Evolutionary conservation across 2,797 vertebrate genomes (phyloP), one percentile per base, ranked within the genome.

Genomic region (Sebastes minor): DNA sequence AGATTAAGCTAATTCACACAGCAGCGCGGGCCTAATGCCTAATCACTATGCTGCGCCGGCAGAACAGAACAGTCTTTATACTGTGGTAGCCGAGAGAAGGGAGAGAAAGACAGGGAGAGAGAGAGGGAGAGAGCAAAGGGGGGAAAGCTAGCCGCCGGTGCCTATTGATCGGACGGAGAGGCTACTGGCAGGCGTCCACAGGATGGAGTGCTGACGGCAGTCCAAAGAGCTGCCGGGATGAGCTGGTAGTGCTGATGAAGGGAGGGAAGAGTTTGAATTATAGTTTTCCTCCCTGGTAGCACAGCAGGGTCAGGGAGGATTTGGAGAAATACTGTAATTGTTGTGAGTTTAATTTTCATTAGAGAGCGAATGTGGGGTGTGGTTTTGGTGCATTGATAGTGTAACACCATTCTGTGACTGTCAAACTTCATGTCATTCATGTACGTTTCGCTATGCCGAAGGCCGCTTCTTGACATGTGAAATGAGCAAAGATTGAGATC

Each of bases 1-100:
- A 91, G 94, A 94, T 95, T 94, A 93, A 88, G 90, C 92, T 94
- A 94, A 94, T 95, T 94, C 93, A 91, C 92, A 90, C 92, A 91
- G 90, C 90, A 86, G 90, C 88, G 46, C 86, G 59, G 89, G 91
- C 86, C 92, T 91, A 92, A 94, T 91, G 91, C 89, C 90, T 93
- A 94, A 94, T 95, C 94, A 92, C 91, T 90, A 78, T 90, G 92
- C 94, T 92, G 92, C 22, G 88, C 85, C 73, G 89, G 91, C 93
- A 93, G 88, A 94, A 95, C 86, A 88, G 90, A 88, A 42, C 88
- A 67, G 88, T 91, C 90, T 91, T 93, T 91, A 86, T 89, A 84
- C 84, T 78, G 90, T 90, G 83, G 71, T 76, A 46, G 85, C 71
- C 22, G 64, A 78, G 84, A 89, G 83, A 78, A 30, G 20, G 61